These are phyloP conservation scores for Cheracebus regulus DNA, from an alignment of 2,797 vertebrate genomes.

Conservation along the genomic window DNA sequence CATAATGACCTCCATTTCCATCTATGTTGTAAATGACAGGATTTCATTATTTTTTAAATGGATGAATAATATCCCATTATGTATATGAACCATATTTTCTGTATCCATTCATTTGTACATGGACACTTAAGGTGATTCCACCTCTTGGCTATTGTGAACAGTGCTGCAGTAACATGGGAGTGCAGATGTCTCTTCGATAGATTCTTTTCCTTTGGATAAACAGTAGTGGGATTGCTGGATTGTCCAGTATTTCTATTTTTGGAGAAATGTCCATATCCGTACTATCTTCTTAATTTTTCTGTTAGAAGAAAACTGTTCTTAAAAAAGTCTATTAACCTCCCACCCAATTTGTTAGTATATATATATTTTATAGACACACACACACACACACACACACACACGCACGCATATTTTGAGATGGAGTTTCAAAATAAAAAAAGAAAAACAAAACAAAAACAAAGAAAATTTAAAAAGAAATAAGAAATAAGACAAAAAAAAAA, in stretches of 20 bases:
- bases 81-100: not conserved
- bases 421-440: too few species aligned
- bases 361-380: too few species aligned
- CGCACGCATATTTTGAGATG: too few species aligned
- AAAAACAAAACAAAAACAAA: too few species aligned
- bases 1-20: not conserved
- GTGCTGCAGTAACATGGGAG: not conserved
- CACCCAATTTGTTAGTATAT: not conserved
- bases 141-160: not conserved
- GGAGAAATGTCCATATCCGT: not conserved
- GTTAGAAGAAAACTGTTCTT: not conserved
- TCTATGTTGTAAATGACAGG: not conserved
- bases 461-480: too few species aligned
- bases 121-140: not conserved
- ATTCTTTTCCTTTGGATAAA: not conserved
- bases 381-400: rapidly evolving
- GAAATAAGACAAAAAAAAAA: too few species aligned
- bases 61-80: not conserved
- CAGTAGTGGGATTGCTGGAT: not conserved
- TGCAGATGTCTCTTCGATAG: not conserved
- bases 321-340: not conserved
- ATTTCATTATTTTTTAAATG: not conserved
- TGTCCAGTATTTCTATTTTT: not conserved
- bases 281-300: not conserved
- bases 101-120: not conserved